A percentile compares a stretch with the other conserved stretches of the same genome.
Evolutionary conservation across 2,888 invertebrate genomes (phyloP).

Genomic region (Parascotia fuliginaria): DNA sequence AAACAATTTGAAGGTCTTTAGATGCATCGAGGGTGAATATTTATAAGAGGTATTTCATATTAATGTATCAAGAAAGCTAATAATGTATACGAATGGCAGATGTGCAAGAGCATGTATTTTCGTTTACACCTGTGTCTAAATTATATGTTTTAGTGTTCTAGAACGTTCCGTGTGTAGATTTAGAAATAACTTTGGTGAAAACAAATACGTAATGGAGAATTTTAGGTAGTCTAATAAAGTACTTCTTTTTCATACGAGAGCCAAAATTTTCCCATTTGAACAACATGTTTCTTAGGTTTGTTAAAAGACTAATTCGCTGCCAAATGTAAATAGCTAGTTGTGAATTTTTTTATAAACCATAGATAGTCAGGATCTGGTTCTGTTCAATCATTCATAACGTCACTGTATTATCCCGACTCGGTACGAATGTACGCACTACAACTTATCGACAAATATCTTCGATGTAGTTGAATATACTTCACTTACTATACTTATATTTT

Average conservation of each 20-base stretch:
- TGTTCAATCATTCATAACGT: too few relatives aligned
- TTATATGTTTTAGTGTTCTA: constrained; percentile 26
- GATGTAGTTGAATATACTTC: too few relatives aligned
- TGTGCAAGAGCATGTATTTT: constrained; percentile 53
- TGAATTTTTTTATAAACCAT: too few relatives aligned
- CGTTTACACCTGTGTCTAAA: constrained; percentile 54
- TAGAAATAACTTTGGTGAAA: constrained; percentile 2
- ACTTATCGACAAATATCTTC: too few relatives aligned
- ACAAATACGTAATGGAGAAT: not conserved
- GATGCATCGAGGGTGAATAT: not conserved
- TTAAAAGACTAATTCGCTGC: not conserved
- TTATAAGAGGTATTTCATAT: not conserved
- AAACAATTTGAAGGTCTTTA: not conserved
- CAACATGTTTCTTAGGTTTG: not conserved
- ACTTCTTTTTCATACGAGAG: not conserved
- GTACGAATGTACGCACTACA: too few relatives aligned
- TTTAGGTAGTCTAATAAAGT: not conserved
- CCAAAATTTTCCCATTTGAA: not conserved
- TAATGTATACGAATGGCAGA: constrained; percentile 53
- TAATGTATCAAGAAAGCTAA: constrained; percentile 11
- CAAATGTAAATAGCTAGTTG: not conserved
- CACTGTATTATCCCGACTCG: too few relatives aligned
- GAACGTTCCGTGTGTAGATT: constrained; percentile 18
- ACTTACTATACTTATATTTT: too few relatives aligned
- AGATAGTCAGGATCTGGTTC: too few relatives aligned